Base-by-base conservation (phyloP, 1,140 invertebrate genomes). In the Armadillidium nasatum region DNA sequence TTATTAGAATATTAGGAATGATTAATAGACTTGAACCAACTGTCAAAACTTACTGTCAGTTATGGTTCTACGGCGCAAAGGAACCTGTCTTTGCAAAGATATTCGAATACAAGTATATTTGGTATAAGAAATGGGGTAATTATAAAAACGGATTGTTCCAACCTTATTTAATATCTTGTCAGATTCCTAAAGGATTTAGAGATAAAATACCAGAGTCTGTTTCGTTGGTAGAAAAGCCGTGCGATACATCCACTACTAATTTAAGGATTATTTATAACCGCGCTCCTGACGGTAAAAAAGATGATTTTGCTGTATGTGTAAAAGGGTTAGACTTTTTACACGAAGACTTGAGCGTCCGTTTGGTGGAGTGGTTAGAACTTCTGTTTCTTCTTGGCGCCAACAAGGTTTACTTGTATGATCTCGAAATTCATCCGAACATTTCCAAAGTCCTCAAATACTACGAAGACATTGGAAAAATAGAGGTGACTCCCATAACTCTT, bases 311-410 rank as follows among this genome's bases (percentile, higher is more conserved):
- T 0, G 94, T 97, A 0, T 98, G 96, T 83, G 95, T 97, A 19
- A 98, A 97, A 82, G 87, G 96, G 88, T 85, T 98, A 13, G 94
- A 97, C 84, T 97, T 97, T 81, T 87, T 95, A 0, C 91, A 95
- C 83, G 93, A 96, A 82, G 95, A 97, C 84, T 84, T 96, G 0
- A 95, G 93, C 0, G 92, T 95, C 0, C 86, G 93, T 13, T 85
- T 97, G 7, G 89, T 97, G n/a, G 95, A 98, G 84, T 98, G 96
- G 96, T 92, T 98, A 77, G 94, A 97, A 84, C 86, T 96, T 54
- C 86, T 97, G 0, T 88, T 89, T 23, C 87, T 95, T 7, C 86
- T 98, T 7, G 95, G 95, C 2, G 95, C 94, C 0, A 91, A 96
- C 83, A 96, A 96, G 84, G 90, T 98, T 70, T 96, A 94, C 84